Conservation (phyloP, 1,140 invertebrate species). For the Neotoxoptera formosana region DNA sequence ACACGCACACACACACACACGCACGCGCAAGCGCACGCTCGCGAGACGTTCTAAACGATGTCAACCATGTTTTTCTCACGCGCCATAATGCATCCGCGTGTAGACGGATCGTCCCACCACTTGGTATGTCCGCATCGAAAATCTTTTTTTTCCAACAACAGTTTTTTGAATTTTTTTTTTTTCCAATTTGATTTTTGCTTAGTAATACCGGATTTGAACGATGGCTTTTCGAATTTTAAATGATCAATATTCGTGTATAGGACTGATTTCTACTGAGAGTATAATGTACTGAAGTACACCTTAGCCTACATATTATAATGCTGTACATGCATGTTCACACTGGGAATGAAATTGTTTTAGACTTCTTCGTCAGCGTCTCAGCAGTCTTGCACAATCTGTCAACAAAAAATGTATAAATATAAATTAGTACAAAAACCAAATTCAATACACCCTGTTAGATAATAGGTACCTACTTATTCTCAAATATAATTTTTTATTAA, state of each 20-base stretch:
- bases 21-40: too few relatives aligned
- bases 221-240: background rate
- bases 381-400: too few relatives aligned
- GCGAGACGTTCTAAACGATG: background rate
- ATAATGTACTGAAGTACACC: too few relatives aligned
- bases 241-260: background rate
- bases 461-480: too few relatives aligned
- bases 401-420: too few relatives aligned
- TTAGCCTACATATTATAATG: background rate
- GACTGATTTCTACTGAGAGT: background rate
- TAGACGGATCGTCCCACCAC: background rate
- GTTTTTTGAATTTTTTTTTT: background rate
- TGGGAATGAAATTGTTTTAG: background rate
- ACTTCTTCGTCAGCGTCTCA: too few relatives aligned
- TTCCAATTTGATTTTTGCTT: background rate
- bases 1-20: too few relatives aligned
- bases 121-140: background rate
- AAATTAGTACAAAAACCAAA: too few relatives aligned
- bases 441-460: too few relatives aligned
- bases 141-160: background rate
- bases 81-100: background rate
- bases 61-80: conserved; percentile 12
- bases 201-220: background rate
- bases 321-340: background rate
- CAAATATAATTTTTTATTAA: too few relatives aligned